Percentiles rank a stretch among this genome's conserved stretches.
Conservation (phyloP, 1,140 invertebrate species). For the Brevipalpus yothersi region DNA sequence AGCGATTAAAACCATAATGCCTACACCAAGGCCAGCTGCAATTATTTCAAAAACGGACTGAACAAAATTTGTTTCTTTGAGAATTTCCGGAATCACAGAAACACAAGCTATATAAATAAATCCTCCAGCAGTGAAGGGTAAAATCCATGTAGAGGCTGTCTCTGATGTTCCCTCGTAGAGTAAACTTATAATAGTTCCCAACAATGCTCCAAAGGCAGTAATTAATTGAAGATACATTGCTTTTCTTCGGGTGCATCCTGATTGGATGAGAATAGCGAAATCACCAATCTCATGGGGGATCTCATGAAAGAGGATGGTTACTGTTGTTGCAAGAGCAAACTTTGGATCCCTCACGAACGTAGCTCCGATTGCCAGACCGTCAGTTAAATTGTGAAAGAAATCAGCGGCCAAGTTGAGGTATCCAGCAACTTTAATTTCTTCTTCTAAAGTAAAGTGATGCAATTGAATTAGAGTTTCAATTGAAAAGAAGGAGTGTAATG, state of each 20-base stretch:
- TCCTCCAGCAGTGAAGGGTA: conserved; percentile 88
- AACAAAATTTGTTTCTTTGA: conserved; percentile 53
- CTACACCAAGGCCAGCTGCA: conserved; percentile 54
- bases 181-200: conserved; percentile 64
- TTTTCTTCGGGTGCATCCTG: conserved; percentile 63
- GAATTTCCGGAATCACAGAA: conserved; percentile 76
- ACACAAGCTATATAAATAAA: conserved; percentile 97
- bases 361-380: conserved; percentile 84
- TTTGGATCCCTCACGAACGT: conserved; percentile 68
- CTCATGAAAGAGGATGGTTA: conserved; percentile 84
- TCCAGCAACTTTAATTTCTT: conserved; percentile 65
- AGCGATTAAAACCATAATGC: conserved; percentile 76
- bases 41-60: conserved; percentile 64
- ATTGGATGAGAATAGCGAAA: conserved; percentile 86
- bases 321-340: conserved; percentile 60
- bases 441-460: conserved; percentile 1
- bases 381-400: conserved; percentile 88
- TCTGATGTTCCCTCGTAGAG: conserved; percentile 37
- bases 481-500: too few relatives aligned
- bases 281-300: conserved; percentile 96
- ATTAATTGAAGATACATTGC: conserved; percentile 71
- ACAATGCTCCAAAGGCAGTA: conserved; percentile 79
- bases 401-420: conserved; percentile 84
- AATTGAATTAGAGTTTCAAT: too few relatives aligned
- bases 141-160: conserved; percentile 50